Base-by-base conservation (phyloP, 2,797 vertebrate genomes). In the Allobates femoralis region DNA sequence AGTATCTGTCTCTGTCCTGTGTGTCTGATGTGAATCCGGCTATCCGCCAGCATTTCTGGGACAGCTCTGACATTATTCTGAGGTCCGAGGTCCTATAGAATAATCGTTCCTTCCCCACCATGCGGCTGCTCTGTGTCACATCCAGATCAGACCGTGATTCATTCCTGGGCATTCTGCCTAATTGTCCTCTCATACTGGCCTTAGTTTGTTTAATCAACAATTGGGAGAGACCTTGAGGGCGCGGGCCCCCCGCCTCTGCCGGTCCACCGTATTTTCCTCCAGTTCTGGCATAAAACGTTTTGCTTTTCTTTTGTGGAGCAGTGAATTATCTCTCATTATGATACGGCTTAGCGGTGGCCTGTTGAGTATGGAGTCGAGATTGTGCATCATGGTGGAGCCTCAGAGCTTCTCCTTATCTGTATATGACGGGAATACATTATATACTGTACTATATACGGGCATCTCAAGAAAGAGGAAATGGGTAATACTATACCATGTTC, bases 201-300 rank as follows among this genome's bases (percentile, higher is more conserved):
- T 79, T 37, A 32, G 76, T 84, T 67, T 88, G 77, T 88, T 88
- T 88, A 85, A 84, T 88, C 86, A 84, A 80, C 82, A 76, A 58
- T 84, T 79, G 34, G 12, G 32, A 87, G 64, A 84, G 64, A 74
- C 53, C 46, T 87, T 77, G 26, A 51, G 71, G 50, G 34, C 69
- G 53, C 53, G 32, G 14, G 30, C 64, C 30, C 15, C 19, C 41
- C 58, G 8, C 58, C 69, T 37, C 51, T 64, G 56, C 21, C 3
- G 41, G 23, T 55, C 30, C 60, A 41, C 67, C 10, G 37, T 1
- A 53, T n/a, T 55, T 32, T 37, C 30, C 60, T 41, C 55, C 10
- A 23, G 4, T 53, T 16, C 18, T 28, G 30, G 58, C 66, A 74
- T 51, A 37, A 46, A n/a, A 30, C 80, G 53, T 82, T 5, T 5